Evolutionary conservation across 2,888 invertebrate species (phyloP).

Genomic region (Tipula lateralis): DNA sequence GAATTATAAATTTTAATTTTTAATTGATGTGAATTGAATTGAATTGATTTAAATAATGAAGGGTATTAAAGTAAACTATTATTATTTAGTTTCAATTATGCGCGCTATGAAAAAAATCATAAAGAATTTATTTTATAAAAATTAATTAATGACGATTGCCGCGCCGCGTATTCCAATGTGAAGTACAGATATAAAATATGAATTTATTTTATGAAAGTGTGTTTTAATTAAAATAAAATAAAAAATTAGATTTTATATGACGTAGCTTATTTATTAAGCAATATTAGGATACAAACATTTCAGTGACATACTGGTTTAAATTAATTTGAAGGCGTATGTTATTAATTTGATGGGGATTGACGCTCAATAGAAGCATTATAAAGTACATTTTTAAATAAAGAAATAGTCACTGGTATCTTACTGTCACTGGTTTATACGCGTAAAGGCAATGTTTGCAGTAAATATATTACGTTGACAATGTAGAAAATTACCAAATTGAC

Average conservation of each 20-base stretch:
- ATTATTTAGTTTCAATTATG: constrained; percentile 11
- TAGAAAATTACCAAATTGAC: too few relatives aligned
- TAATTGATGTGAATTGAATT: constrained; percentile 24
- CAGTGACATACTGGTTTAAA: not conserved
- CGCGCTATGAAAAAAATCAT: not conserved
- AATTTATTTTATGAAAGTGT: not conserved
- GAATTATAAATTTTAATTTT: constrained; percentile 19
- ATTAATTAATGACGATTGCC: not conserved
- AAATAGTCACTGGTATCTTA: too few relatives aligned
- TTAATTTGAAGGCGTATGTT: not conserved
- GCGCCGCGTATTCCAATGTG: not conserved
- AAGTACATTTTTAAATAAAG: too few relatives aligned
- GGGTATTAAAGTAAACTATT: constrained; percentile 24
- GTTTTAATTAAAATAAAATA: not conserved
- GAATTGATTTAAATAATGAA: constrained; percentile 19
- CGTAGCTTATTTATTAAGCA: not conserved
- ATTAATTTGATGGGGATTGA: not conserved
- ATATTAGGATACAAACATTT: not conserved
- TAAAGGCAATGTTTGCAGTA: too few relatives aligned
- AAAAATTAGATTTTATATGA: not conserved
- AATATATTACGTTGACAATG: too few relatives aligned
- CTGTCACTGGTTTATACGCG: too few relatives aligned
- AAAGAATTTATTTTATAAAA: not conserved
- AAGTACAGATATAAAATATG: not conserved
- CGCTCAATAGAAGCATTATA: too few relatives aligned